These are phyloP conservation scores for Indicator indicator DNA, from an alignment of 2,113 vertebrate genomes.

Conservation along the genomic window DNA sequence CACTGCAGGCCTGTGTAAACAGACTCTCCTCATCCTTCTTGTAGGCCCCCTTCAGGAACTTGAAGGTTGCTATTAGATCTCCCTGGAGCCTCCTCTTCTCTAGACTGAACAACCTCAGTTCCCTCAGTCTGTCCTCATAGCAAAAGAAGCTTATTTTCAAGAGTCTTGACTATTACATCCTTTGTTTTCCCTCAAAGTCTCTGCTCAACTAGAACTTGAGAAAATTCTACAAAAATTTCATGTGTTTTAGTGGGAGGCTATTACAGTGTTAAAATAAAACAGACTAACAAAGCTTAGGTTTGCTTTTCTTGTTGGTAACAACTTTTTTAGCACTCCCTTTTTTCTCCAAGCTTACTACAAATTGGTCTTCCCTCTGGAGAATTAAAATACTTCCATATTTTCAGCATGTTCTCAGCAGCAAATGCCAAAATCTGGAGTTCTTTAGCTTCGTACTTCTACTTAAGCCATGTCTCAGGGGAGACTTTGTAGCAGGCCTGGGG, in stretches of 20 bases:
- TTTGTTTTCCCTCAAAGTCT: background rate
- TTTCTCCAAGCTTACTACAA: background rate
- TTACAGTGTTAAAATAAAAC: background rate
- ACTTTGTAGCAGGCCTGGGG: background rate
- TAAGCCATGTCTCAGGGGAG: background rate
- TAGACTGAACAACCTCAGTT: too few relatives aligned
- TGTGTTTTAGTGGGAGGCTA: background rate
- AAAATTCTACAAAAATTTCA: background rate
- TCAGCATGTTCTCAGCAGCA: background rate
- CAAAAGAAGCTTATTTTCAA: background rate
- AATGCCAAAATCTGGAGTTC: slow-evolving; percentile 4
- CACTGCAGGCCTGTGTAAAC: too few relatives aligned
- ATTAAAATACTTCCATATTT: background rate
- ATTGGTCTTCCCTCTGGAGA: background rate
- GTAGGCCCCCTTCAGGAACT: too few relatives aligned
- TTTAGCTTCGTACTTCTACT: slow-evolving; percentile 11
- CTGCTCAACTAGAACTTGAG: background rate
- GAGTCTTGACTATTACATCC: background rate
- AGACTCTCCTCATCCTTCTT: too few relatives aligned
- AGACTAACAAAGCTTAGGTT: background rate
- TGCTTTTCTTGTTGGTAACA: background rate
- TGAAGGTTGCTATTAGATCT: too few relatives aligned
- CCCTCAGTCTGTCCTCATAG: too few relatives aligned
- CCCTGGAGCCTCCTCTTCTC: too few relatives aligned
- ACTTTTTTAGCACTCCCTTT: background rate